Evolutionary conservation across 2,113 vertebrate genomes (phyloP).

Genomic region (Ictalurus punctatus): DNA sequence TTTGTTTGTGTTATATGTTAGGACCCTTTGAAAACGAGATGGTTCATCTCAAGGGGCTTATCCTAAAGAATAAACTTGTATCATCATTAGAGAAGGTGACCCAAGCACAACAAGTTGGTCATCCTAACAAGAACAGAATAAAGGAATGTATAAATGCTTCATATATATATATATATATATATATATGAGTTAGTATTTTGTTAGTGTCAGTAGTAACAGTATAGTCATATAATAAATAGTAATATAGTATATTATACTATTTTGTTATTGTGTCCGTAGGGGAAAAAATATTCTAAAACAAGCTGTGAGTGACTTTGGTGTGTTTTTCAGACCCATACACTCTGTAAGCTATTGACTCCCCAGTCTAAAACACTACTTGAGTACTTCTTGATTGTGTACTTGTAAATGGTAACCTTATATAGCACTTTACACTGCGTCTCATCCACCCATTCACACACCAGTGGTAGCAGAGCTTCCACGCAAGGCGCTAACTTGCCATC

Average conservation of each 20-base stretch:
- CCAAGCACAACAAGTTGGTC: background rate
- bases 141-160: background rate
- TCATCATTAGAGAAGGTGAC: background rate
- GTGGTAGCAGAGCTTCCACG: too few relatives aligned
- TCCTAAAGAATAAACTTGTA: too few relatives aligned
- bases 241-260: too few relatives aligned
- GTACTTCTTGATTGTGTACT: background rate
- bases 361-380: background rate
- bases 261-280: background rate
- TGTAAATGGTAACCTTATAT: too few relatives aligned
- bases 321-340: background rate
- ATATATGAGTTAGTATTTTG: background rate
- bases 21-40: too few relatives aligned
- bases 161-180: background rate
- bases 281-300: background rate
- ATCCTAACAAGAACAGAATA: background rate
- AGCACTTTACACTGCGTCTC: too few relatives aligned
- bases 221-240: too few relatives aligned
- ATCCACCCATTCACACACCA: too few relatives aligned
- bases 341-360: background rate
- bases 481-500: too few relatives aligned
- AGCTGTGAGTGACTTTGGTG: background rate
- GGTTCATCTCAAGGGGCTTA: too few relatives aligned
- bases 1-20: too few relatives aligned
- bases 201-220: background rate